These are phyloP conservation scores for Cephus runcator DNA, from an alignment of 2,888 invertebrate species.

Conservation along the genomic window DNA sequence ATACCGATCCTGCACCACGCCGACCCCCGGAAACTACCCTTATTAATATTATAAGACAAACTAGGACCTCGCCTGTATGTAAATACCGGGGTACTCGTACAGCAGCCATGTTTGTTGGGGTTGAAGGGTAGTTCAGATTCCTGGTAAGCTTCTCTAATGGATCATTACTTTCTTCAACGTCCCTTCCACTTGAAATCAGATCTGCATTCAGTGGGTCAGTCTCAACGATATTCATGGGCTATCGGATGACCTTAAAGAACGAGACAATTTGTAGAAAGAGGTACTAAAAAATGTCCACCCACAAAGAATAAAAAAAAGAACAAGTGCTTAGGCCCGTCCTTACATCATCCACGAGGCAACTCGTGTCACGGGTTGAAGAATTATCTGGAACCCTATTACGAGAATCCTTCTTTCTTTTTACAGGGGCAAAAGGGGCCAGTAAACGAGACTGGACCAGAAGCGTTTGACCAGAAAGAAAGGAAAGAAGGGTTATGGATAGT, in stretches of 20 bases:
- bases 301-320: not conserved
- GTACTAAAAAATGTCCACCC: not conserved
- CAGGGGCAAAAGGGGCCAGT: not conserved
- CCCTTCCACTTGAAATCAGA: not conserved
- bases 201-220: not conserved
- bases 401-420: not conserved
- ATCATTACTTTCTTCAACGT: not conserved
- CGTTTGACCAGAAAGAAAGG: conserved; percentile 4
- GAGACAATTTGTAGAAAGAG: not conserved
- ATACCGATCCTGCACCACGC: conserved; percentile 49
- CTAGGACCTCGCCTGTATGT: conserved; percentile 46
- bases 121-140: conserved; percentile 13
- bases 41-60: conserved; percentile 64
- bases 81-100: conserved; percentile 56
- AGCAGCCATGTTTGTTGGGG: conserved; percentile 20
- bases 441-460: not conserved
- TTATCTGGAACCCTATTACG: not conserved
- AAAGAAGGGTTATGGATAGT: conserved; percentile 41
- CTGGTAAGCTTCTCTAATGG: not conserved
- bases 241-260: not conserved
- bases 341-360: not conserved
- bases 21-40: conserved; percentile 59
- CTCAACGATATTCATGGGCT: not conserved
- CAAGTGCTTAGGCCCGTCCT: not conserved
- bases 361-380: not conserved